Evolutionary conservation across 2,888 invertebrate genomes (phyloP).

Genomic region (Xestia sexstrigata): DNA sequence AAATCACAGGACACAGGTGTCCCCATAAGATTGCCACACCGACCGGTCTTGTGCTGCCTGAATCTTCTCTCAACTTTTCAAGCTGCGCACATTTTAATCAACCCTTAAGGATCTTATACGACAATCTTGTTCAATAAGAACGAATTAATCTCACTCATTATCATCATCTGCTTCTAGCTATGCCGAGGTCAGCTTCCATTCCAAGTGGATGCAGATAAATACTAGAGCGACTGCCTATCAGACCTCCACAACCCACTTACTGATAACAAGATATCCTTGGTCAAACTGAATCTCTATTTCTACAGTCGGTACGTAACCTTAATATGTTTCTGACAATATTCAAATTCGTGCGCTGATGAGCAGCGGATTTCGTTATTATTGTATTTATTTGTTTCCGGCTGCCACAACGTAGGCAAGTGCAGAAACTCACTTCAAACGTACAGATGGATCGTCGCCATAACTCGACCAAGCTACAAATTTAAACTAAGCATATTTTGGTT

Average conservation of each 20-base stretch:
- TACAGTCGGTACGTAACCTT: conserved; percentile 19
- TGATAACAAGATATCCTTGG: background rate
- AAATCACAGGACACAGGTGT: background rate
- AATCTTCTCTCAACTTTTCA: background rate
- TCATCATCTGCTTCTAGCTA: background rate
- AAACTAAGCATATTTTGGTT: background rate
- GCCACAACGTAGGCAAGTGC: background rate
- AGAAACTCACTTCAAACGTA: background rate
- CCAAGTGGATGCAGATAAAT: too few species aligned
- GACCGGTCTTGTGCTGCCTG: too few species aligned
- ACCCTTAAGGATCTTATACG: background rate
- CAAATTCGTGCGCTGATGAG: conserved; percentile 15
- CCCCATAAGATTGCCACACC: background rate
- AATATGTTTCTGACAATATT: conserved; percentile 25
- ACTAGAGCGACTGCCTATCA: background rate
- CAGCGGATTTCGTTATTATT: conserved; percentile 2
- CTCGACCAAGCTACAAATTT: background rate
- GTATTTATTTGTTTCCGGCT: conserved; percentile 8
- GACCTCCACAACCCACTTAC: background rate
- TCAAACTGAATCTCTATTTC: background rate
- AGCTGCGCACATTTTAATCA: background rate
- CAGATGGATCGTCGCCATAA: background rate
- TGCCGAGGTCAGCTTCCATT: too few species aligned
- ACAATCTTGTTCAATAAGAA: background rate
- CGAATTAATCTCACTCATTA: background rate